Percentiles rank a stretch among this genome's conserved stretches.
These are phyloP conservation scores for Lemur catta DNA, from an alignment of 2,797 vertebrate genomes.

Conservation along the genomic window DNA sequence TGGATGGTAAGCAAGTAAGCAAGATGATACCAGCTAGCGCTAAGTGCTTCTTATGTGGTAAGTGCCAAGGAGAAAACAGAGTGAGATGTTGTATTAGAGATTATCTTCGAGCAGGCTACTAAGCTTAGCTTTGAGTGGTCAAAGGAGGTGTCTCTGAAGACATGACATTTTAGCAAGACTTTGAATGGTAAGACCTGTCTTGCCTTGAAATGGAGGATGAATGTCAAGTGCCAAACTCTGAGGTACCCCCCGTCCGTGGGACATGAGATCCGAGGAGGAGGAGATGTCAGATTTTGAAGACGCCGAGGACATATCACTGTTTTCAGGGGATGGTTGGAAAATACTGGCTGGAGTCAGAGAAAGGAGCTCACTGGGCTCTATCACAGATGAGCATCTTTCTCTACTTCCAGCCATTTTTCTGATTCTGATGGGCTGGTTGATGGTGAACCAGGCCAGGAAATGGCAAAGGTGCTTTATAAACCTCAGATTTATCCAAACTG, in stretches of 20 bases:
- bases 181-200: neutral
- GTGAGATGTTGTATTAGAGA: neutral
- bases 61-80: neutral
- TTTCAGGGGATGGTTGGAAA: neutral
- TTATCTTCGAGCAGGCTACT: neutral
- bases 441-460: neutral
- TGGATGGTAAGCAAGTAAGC: neutral
- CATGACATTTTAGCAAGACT: neutral
- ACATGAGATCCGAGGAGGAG: neutral
- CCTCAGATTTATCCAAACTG: neutral
- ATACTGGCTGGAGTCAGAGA: neutral
- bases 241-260: fast-evolving
- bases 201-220: neutral
- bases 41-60: neutral
- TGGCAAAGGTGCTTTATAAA: neutral
- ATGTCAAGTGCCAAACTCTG: neutral
- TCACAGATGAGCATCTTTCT: neutral
- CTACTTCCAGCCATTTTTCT: no score
- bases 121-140: neutral
- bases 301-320: neutral
- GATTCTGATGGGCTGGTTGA: neutral
- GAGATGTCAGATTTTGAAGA: neutral
- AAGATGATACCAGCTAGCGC: neutral
- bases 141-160: neutral
- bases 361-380: neutral